A percentile compares a stretch with the other conserved stretches of the same genome.
These are phyloP conservation scores for Halocaridina rubra DNA, from an alignment of 2,888 invertebrate genomes.

Conservation along the genomic window DNA sequence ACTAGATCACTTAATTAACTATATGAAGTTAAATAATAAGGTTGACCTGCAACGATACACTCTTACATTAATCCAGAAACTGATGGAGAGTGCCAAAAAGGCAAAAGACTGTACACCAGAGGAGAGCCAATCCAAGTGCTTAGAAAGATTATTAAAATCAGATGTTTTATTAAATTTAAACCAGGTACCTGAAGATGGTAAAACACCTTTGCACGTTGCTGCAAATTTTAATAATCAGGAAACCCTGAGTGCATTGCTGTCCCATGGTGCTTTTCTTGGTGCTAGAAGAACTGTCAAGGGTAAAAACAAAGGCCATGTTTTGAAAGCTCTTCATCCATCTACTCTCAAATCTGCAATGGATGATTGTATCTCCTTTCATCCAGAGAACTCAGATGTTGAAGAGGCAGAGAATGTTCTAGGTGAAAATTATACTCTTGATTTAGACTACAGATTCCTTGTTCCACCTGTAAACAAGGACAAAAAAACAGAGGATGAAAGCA, in stretches of 20 bases:
- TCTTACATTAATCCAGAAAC: constrained; percentile 34
- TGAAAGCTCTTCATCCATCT: constrained; percentile 28
- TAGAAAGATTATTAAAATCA: constrained; percentile 39
- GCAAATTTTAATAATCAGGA: constrained; percentile 60
- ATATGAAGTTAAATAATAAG: constrained; percentile 42
- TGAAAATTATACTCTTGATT: constrained; percentile 45
- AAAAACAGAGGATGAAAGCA: neutral
- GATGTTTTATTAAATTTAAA: constrained; percentile 50
- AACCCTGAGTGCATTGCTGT: constrained; percentile 39
- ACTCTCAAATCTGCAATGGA: constrained; percentile 56
- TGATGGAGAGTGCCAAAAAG: constrained; percentile 32
- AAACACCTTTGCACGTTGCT: constrained; percentile 41
- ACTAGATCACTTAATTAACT: constrained; percentile 21
- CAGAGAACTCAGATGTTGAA: neutral
- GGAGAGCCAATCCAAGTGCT: constrained; percentile 27
- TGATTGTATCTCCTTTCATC: constrained; percentile 43
- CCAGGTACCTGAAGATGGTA: neutral
- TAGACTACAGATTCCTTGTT: constrained; percentile 56
- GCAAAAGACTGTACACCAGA: neutral
- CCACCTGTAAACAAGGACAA: constrained; percentile 12
- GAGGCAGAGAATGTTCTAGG: constrained; percentile 11
- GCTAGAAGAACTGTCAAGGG: constrained; percentile 8
- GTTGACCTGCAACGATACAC: constrained; percentile 40
- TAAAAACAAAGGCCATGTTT: constrained; percentile 10
- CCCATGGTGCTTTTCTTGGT: constrained; percentile 52